Conservation (phyloP, 2,888 invertebrate species). For the Xylota segnis region DNA sequence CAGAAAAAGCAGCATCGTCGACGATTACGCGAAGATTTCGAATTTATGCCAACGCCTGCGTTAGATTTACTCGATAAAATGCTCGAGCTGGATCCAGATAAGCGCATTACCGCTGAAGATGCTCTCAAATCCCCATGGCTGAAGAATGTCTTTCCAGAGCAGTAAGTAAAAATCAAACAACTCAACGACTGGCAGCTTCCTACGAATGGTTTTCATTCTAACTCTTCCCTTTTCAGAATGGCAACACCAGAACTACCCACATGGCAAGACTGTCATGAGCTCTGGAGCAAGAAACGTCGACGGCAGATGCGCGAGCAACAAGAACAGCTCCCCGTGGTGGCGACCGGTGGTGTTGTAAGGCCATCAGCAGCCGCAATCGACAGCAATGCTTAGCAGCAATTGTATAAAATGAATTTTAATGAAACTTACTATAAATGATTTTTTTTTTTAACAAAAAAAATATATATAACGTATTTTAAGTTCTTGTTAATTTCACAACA, state of each 20-base stretch:
- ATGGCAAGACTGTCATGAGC: conserved; percentile 99
- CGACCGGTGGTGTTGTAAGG: conserved; percentile 54
- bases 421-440: conserved; percentile 64
- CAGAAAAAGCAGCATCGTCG: conserved; percentile 96
- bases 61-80: conserved; percentile 97
- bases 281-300: conserved; percentile 99
- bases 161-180: conserved; percentile 87
- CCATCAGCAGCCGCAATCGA: conserved; percentile 55
- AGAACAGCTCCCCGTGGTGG: conserved; percentile 79
- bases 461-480: conserved; percentile 42
- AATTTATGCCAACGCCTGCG: conserved; percentile 94
- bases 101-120: conserved; percentile 96
- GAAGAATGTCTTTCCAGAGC: conserved; percentile 94
- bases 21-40: conserved; percentile 95
- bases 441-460: conserved; percentile 47
- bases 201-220: background rate
- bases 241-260: conserved; percentile 93
- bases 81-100: conserved; percentile 97
- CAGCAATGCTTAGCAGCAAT: conserved; percentile 69
- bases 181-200: background rate
- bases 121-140: conserved; percentile 97
- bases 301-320: conserved; percentile 91
- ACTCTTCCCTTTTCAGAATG: conserved; percentile 87
- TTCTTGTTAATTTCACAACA: conserved; percentile 61
- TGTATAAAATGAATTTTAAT: conserved; percentile 67